Percentiles rank a stretch among this genome's conserved stretches.
Conservation (phyloP, 2,888 invertebrate species). For the Meiosimyza decipiens region DNA sequence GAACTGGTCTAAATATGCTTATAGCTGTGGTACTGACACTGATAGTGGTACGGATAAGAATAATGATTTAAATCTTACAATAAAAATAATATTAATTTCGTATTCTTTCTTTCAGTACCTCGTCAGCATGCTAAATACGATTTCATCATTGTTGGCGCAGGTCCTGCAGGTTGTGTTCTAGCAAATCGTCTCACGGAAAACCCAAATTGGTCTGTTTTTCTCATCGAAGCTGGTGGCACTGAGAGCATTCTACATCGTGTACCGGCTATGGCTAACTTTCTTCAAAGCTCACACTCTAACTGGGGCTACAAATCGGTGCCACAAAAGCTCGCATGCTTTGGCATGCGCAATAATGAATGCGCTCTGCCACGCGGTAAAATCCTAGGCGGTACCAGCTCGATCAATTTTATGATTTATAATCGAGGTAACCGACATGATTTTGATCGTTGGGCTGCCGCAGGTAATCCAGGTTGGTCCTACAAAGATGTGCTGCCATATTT, state of each 20-base stretch:
- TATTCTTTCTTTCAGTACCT: slow-evolving; percentile 77
- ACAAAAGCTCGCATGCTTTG: slow-evolving; percentile 72
- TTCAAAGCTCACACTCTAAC: slow-evolving; percentile 70
- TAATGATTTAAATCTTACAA: too few species aligned
- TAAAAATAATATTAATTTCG: not conserved
- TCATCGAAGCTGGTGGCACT: slow-evolving; percentile 69
- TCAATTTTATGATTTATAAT: slow-evolving; percentile 79
- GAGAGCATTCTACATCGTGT: slow-evolving; percentile 64
- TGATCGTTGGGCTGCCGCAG: slow-evolving; percentile 75
- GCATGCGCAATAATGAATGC: slow-evolving; percentile 65
- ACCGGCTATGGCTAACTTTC: slow-evolving; percentile 58
- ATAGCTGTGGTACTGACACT: too few species aligned
- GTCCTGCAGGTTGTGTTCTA: slow-evolving; percentile 78
- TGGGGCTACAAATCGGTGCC: slow-evolving; percentile 79
- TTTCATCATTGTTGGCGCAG: slow-evolving; percentile 86
- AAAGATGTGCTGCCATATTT: slow-evolving; percentile 73
- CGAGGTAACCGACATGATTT: slow-evolving; percentile 80
- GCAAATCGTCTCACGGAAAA: slow-evolving; percentile 67
- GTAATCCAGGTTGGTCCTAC: slow-evolving; percentile 81
- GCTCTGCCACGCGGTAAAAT: slow-evolving; percentile 71
- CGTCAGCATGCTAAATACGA: slow-evolving; percentile 75
- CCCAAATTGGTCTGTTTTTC: slow-evolving; percentile 67
- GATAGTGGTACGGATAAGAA: too few species aligned
- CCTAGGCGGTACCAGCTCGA: slow-evolving; percentile 72
- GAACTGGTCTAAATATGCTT: too few species aligned